Evolutionary conservation across 1,140 invertebrate genomes (phyloP).

Genomic region (Tetramorium parvispinum): DNA sequence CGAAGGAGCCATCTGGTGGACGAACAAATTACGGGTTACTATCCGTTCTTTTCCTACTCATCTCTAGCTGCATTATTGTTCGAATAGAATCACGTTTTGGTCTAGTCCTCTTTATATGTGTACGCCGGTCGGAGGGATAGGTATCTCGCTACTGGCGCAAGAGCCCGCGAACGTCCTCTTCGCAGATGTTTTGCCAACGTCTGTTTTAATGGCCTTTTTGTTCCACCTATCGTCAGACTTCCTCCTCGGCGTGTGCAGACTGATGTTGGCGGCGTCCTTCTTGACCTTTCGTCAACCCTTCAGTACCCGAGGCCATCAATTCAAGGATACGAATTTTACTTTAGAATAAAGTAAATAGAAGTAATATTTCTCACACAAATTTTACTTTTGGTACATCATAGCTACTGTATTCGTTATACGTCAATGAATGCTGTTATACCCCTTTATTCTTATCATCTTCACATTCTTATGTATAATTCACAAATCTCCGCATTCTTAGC

Average conservation of each 20-base stretch:
- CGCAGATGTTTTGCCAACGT: constrained; percentile 62
- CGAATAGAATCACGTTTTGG: background rate
- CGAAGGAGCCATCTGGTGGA: constrained; percentile 83
- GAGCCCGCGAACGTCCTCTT: constrained; percentile 34
- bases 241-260: constrained; percentile 1
- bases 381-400: background rate
- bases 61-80: constrained; percentile 68
- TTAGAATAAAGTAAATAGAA: background rate
- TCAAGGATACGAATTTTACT: background rate
- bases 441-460: background rate
- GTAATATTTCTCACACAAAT: background rate
- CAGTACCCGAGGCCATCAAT: background rate
- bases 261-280: constrained; percentile 6
- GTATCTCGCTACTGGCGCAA: constrained; percentile 44
- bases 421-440: background rate
- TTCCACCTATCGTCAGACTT: constrained; percentile 17
- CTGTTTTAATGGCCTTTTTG: constrained; percentile 22
- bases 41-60: constrained; percentile 67
- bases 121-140: background rate
- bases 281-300: constrained; percentile 34
- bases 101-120: constrained; percentile 49
- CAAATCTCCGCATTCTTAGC: background rate
- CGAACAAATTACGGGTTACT: constrained; percentile 77
- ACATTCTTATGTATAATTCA: background rate
- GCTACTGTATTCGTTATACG: background rate